Percentiles rank a stretch among this genome's conserved stretches.
These are phyloP conservation scores for Diplosoma virens DNA, from an alignment of 23 tunicate species.

Conservation along the genomic window DNA sequence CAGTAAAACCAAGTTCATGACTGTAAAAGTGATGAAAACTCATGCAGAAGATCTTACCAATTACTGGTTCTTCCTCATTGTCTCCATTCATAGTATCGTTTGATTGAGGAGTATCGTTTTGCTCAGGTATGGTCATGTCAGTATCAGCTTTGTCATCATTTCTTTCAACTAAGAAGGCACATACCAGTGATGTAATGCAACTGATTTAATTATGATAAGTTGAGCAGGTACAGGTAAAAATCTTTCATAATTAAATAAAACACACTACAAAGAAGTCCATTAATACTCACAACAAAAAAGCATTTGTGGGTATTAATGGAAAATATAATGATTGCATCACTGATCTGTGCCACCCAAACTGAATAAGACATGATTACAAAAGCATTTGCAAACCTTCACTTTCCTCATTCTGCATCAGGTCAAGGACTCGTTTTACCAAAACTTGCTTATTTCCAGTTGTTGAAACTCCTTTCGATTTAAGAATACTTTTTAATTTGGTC, in stretches of 20 bases:
- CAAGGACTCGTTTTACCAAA: not conserved
- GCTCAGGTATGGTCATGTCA: not conserved
- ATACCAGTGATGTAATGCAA: constrained; percentile 10
- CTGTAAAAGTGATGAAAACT: too few relatives aligned
- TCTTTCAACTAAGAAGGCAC: constrained; percentile 32
- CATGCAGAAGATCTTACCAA: not conserved
- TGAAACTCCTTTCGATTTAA: constrained; percentile 17
- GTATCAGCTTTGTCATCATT: constrained; percentile 11
- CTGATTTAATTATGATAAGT: not conserved
- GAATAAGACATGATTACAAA: constrained; percentile 24
- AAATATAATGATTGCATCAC: constrained; percentile 22
- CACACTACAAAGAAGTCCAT: not conserved
- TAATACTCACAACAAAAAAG: not conserved
- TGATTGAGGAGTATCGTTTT: not conserved
- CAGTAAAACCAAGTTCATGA: too few relatives aligned
- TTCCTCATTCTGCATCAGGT: not conserved
- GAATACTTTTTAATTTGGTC: not conserved
- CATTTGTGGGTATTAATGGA: not conserved
- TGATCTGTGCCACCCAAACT: constrained; percentile 18
- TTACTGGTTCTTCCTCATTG: not conserved
- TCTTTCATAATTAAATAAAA: not conserved
- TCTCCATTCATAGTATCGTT: not conserved
- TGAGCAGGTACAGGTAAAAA: too few relatives aligned
- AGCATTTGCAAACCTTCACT: not conserved
- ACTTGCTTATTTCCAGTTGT: constrained; percentile 11